These are phyloP conservation scores for Hydrolagus colliei DNA, from an alignment of 2,797 vertebrate species.

Conservation along the genomic window DNA sequence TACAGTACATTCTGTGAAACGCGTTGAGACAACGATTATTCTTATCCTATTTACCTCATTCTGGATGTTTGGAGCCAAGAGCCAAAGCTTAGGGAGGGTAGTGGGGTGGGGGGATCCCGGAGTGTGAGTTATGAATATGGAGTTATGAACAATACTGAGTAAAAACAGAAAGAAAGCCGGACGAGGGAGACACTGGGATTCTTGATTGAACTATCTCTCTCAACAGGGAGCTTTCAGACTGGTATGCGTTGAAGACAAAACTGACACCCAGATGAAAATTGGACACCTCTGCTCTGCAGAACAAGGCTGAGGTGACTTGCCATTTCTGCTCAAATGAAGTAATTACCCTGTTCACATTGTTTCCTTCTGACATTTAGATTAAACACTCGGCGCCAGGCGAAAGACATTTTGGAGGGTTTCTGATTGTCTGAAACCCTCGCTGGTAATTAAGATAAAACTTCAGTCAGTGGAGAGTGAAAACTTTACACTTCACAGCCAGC, in stretches of 20 bases:
- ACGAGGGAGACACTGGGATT: too few species aligned
- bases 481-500: background rate
- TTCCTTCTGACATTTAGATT: background rate
- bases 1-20: too few species aligned
- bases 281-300: background rate
- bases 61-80: too few species aligned
- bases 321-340: background rate
- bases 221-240: background rate
- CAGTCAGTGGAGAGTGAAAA: background rate
- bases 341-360: background rate
- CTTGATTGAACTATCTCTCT: slow-evolving; percentile 3
- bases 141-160: background rate
- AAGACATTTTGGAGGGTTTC: too few species aligned
- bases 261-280: background rate
- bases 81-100: too few species aligned
- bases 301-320: background rate
- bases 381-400: background rate
- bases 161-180: background rate
- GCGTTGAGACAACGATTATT: too few species aligned
- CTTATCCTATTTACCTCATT: too few species aligned
- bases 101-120: too few species aligned
- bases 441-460: background rate
- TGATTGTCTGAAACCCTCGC: background rate
- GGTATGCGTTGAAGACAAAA: background rate
- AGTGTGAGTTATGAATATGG: background rate